Evolutionary conservation across 2,888 invertebrate species (phyloP), one percentile per base, ranked within the genome.

Genomic region (Geotrupes spiniger): DNA sequence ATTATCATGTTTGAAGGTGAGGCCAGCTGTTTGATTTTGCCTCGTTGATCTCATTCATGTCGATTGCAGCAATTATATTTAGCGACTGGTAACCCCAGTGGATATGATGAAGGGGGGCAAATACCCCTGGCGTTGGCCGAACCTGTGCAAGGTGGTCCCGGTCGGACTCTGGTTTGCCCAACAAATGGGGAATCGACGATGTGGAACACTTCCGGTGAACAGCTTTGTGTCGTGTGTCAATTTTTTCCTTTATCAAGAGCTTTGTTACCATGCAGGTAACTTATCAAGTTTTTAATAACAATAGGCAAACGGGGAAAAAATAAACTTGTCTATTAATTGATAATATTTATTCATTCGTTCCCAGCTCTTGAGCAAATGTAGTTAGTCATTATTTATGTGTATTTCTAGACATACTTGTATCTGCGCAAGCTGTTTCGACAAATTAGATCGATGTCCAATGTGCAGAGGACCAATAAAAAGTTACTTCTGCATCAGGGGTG

Each of bases 381-480:
- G 29, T 46, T 45, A 40, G 36, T 6, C 16, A 39, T n/a, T 8
- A 25, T 47, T 27, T 28, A 29, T 17, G 47, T 51, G 36, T 46
- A 40, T 41, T 66, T 66, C 44, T 52, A 73, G 89, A 11, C 92
- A 92, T 73, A 89, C 91, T 2, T 92, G 92, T 63, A 83, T 91
- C 27, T 92, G 92, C 70, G 84, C 85, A 15, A 78, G 83, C 36
- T 92, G 92, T 67, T 85, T 91, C 65, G 81, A 83, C 36, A 87
- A 87, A 68, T 74, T 92, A 57, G 88, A 89, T 69, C 82, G 87
- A 59, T 92, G 92, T 68, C 92, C 92, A 12, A 89, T 92, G 78
- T 92, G 92, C 73, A 80, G 92, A 50, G 85, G 88, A 59, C 83
- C 82, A 33, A 90, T 92, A 63, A 84, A 84, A 57, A 86, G 87